Evolutionary conservation across 2,113 vertebrate genomes (phyloP).

Genomic region (Pogona vitticeps): DNA sequence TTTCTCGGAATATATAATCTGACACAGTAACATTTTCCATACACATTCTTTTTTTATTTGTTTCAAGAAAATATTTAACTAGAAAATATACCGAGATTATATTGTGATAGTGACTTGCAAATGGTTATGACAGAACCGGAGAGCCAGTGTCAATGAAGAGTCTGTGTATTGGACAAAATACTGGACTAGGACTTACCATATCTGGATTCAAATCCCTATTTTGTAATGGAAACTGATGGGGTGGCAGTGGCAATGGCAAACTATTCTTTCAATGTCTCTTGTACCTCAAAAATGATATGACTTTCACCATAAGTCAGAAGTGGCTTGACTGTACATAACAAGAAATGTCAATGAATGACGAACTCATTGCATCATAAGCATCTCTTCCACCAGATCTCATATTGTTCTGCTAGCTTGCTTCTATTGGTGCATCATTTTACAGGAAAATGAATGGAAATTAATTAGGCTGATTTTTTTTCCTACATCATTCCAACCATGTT

Average conservation of each 20-base stretch:
- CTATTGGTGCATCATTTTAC: not conserved
- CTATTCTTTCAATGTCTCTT: no score
- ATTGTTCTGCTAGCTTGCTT: not conserved
- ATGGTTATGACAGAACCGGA: not conserved
- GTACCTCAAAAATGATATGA: no score
- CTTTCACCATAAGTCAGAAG: no score
- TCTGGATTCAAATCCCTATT: no score
- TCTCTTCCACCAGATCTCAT: not conserved
- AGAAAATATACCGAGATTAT: conserved; percentile 26
- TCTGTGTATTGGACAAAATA: no score
- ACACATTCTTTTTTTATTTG: conserved; percentile 14
- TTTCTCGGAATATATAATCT: conserved; percentile 4
- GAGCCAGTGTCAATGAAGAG: no score
- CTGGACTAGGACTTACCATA: no score
- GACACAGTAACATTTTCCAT: conserved; percentile 34
- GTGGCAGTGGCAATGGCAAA: no score
- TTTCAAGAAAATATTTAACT: conserved; percentile 7
- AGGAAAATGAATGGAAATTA: not conserved
- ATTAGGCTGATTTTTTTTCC: not conserved
- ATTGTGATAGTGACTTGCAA: conserved; percentile 9
- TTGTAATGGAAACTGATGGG: no score
- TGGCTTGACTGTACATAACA: no score
- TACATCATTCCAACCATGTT: not conserved
- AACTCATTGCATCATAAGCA: no score
- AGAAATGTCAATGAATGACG: not conserved